Conservation (phyloP, 2,888 invertebrate genomes). For the Sisyra terminalis region DNA sequence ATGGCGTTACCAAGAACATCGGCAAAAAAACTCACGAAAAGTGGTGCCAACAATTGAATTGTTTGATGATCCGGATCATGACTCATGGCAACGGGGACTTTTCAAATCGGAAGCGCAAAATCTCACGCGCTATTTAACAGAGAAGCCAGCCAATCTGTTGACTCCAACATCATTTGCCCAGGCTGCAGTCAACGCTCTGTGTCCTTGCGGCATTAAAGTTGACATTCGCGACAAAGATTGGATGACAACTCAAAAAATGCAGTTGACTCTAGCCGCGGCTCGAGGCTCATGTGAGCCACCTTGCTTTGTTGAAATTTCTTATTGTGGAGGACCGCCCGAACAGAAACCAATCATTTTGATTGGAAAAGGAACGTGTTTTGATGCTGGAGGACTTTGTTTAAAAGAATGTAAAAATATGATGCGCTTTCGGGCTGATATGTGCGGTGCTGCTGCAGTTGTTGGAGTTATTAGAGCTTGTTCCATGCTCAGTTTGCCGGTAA, state of each 20-base stretch:
- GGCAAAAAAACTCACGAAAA: slow-evolving; percentile 15
- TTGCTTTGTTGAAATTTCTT: slow-evolving; percentile 43
- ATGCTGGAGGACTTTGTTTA: slow-evolving; percentile 26
- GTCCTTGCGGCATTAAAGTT: slow-evolving; percentile 9
- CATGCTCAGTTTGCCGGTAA: slow-evolving; percentile 33
- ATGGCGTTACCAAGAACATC: slow-evolving; percentile 27
- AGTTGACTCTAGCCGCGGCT: slow-evolving; percentile 46
- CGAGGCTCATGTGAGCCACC: slow-evolving; percentile 49
- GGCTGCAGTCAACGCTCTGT: slow-evolving; percentile 16
- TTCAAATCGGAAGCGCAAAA: slow-evolving; percentile 29
- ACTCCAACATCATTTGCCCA: slow-evolving; percentile 30
- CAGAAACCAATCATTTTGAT: slow-evolving; percentile 43
- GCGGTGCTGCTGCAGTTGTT: slow-evolving; percentile 40
- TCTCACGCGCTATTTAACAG: slow-evolving; percentile 27
- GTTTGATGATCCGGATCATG: slow-evolving; percentile 14
- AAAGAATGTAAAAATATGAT: slow-evolving; percentile 11
- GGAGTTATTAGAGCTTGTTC: slow-evolving; percentile 34
- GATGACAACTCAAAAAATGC: slow-evolving; percentile 46
- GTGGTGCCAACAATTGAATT: slow-evolving; percentile 13
- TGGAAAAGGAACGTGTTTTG: slow-evolving; percentile 49
- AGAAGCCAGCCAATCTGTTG: slow-evolving; percentile 30
- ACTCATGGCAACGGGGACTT: slow-evolving; percentile 24
- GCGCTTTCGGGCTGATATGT: slow-evolving; percentile 37
- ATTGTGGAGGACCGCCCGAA: slow-evolving; percentile 30
- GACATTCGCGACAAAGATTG: slow-evolving; percentile 38